A percentile compares a stretch with the other conserved stretches of the same genome.
phyloP scores from a whole-genome alignment of 2,113 vertebrate genomes.

The Psammodynastes pulverulentus region DNA sequence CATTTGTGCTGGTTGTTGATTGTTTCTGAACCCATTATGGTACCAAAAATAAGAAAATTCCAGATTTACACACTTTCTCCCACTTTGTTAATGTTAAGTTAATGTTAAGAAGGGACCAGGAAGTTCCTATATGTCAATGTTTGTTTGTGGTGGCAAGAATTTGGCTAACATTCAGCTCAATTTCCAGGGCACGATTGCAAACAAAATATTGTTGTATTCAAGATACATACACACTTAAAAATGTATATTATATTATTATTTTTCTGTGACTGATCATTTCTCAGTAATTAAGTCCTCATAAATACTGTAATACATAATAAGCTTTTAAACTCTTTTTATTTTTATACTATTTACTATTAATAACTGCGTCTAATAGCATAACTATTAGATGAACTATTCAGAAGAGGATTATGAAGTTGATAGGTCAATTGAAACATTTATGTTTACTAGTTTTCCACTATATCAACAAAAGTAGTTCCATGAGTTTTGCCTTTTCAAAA shows the following conservation, averaged over 20 bases:
- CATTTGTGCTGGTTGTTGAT: neutral
- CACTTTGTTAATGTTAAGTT: neutral
- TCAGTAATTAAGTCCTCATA: neutral
- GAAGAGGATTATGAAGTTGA: neutral
- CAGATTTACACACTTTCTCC: neutral
- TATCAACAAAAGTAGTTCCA: neutral
- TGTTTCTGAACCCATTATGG: neutral
- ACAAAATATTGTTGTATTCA: neutral
- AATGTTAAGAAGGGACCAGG: neutral
- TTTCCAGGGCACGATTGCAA: neutral
- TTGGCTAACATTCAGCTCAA: neutral
- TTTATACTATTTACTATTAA: neutral
- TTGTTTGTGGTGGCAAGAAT: neutral
- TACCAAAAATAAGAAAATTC: neutral
- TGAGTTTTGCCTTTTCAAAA: neutral
- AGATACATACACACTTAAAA: neutral
- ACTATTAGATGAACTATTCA: neutral
- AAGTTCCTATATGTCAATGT: neutral
- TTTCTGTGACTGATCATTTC: neutral
- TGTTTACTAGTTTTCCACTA: neutral
- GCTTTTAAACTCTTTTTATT: neutral
- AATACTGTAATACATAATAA: neutral
- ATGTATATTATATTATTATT: neutral
- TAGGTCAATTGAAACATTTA: neutral
- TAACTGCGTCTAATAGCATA: neutral